Base-by-base conservation (phyloP, 2,888 invertebrate genomes). In the Orchesellides sinensis region DNA sequence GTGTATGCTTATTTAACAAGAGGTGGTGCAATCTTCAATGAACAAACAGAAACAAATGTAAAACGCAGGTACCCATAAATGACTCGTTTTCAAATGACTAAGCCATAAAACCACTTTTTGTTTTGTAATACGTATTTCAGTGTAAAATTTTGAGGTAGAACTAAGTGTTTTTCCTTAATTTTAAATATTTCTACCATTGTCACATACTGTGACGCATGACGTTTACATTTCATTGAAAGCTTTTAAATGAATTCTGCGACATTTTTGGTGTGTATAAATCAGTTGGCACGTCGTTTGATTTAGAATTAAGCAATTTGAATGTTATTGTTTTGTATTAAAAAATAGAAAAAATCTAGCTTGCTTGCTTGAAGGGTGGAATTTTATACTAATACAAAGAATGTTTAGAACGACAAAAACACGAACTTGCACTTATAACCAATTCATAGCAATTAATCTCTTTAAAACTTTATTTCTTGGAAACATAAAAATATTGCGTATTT, bases 361-460 rank as follows among this genome's bases (percentile, higher is more conserved):
- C 40, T 40, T 10, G 5, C 40, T 40, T 40, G 10, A 10, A n/a
- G n/a, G n/a, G n/a, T 40, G 14, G 14, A 40, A 40, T 40, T 40
- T 40, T 40, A 40, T 40, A 40, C 40, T 14, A 40, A 40, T 14
- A 40, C 40, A 40, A 40, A 40, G 14, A 40, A 14, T 40, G n/a
- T 40, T 14, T 40, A 14, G n/a, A 14, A n/a, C 10, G 23, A 49
- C 21, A 65, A 75, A 75, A 74, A 69, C 61, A 75, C 63, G 69
- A 61, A 75, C 82, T 82, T 75, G 70, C 82, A 82, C 75, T 82
- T 78, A 69, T 59, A 63, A 75, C 61, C 29, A 82, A 54, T 74
- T 63, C 63, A 32, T n/a, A 52, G 75, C 82, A 69, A 82, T 82
- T 82, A 82, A 82, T 82, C 82, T 82, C 73, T 23, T 23, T 52